These are phyloP conservation scores for Meloe dianella DNA, from an alignment of 2,888 invertebrate genomes.

Conservation along the genomic window DNA sequence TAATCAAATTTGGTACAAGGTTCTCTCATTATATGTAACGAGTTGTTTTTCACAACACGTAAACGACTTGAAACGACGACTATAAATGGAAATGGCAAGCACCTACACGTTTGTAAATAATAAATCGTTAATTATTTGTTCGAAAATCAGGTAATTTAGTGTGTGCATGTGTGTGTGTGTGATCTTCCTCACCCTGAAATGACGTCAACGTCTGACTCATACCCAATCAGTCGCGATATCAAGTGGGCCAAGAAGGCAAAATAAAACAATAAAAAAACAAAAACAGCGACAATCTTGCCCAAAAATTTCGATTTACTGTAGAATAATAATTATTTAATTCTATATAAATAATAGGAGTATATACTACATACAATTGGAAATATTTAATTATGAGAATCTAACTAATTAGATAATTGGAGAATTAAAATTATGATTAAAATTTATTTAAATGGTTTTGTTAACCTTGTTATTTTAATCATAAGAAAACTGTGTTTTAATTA, in stretches of 20 bases:
- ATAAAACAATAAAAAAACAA: neutral
- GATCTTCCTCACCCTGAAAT: constrained; percentile 6
- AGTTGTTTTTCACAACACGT: neutral
- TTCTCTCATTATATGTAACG: neutral
- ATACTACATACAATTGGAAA: too few relatives aligned
- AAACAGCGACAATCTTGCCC: neutral
- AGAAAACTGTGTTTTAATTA: neutral
- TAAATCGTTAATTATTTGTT: neutral
- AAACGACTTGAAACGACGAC: neutral
- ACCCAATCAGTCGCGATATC: neutral
- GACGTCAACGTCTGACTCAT: constrained; percentile 4
- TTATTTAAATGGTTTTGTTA: neutral
- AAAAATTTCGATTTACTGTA: too few relatives aligned
- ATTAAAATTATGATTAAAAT: neutral
- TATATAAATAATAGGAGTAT: too few relatives aligned
- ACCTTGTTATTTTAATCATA: neutral
- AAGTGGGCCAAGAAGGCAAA: constrained; percentile 4
- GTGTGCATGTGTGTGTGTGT: neutral
- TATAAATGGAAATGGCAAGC: neutral
- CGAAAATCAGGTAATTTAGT: neutral
- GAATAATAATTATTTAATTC: too few relatives aligned
- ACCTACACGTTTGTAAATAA: neutral
- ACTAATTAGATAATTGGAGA: neutral
- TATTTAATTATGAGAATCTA: neutral
- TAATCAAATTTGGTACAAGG: constrained; percentile 1